Evolutionary conservation across 1,140 invertebrate species (phyloP).

Genomic region (Harpegnathos saltator): DNA sequence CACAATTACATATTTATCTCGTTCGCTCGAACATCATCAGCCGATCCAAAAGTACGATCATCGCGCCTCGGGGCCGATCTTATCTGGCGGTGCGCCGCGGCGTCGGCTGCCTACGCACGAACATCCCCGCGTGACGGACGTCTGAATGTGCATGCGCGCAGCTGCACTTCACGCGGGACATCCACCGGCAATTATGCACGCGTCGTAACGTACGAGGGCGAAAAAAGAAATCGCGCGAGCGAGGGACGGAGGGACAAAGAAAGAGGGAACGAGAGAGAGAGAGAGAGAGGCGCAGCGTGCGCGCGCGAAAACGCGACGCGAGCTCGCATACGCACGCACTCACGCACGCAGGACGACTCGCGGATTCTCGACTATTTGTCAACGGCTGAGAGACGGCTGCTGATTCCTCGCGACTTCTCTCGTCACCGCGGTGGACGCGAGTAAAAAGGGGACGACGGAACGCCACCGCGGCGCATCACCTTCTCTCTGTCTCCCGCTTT

Average conservation of each 20-base stretch:
- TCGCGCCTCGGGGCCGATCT: constrained; percentile 67
- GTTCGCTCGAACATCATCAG: constrained; percentile 47
- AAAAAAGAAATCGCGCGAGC: constrained; percentile 71
- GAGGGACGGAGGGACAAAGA: background rate
- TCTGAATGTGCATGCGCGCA: constrained; percentile 74
- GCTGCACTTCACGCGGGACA: constrained; percentile 71
- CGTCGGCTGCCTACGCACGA: constrained; percentile 74
- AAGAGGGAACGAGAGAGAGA: background rate
- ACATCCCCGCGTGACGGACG: constrained; percentile 72
- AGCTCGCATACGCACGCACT: background rate
- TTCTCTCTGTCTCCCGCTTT: constrained; percentile 9
- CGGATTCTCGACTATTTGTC: constrained; percentile 69
- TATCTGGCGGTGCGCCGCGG: constrained; percentile 62
- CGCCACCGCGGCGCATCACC: constrained; percentile 16
- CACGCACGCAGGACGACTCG: constrained; percentile 60
- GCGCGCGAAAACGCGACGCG: background rate
- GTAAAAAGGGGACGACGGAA: constrained; percentile 62
- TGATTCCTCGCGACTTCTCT: constrained; percentile 61
- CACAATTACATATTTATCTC: constrained; percentile 57
- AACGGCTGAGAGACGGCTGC: constrained; percentile 70
- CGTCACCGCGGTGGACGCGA: constrained; percentile 23
- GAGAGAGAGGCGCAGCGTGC: background rate
- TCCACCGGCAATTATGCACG: constrained; percentile 75
- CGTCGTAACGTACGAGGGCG: constrained; percentile 68
- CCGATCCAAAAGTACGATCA: constrained; percentile 58